A percentile compares a stretch with the other conserved stretches of the same genome.
phyloP scores from a whole-genome alignment of 2,888 invertebrate species.

The Epirrita christyi region DNA sequence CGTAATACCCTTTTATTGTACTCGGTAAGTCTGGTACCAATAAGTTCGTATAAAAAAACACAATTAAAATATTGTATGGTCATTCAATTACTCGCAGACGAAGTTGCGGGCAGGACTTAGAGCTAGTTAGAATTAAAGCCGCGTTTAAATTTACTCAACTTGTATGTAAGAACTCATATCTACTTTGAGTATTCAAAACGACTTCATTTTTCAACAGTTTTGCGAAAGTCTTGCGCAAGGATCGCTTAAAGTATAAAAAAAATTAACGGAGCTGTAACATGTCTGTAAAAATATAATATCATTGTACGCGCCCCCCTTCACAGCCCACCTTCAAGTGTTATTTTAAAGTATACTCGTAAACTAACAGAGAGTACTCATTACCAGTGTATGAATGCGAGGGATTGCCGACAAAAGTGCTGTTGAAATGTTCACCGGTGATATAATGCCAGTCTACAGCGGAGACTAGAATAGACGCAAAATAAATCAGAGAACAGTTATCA shows the following conservation, averaged over 20 bases:
- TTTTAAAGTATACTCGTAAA: constrained; percentile 38
- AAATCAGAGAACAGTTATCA: background rate
- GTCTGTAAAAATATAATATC: background rate
- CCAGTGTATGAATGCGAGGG: constrained; percentile 19
- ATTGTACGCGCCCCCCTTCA: constrained; percentile 28
- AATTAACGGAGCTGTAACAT: background rate
- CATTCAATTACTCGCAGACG: too few relatives aligned
- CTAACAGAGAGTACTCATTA: constrained; percentile 36
- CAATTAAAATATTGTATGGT: too few relatives aligned
- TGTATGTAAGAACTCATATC: too few relatives aligned
- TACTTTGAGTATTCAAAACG: too few relatives aligned
- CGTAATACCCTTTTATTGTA: too few relatives aligned
- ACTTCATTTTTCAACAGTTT: too few relatives aligned
- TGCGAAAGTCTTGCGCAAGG: background rate
- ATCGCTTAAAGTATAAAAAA: background rate
- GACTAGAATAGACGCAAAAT: background rate
- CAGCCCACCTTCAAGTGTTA: constrained; percentile 43
- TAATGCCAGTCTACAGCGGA: constrained; percentile 2
- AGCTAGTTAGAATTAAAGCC: too few relatives aligned
- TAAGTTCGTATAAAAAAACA: too few relatives aligned
- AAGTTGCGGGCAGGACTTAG: too few relatives aligned
- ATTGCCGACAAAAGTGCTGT: constrained; percentile 25
- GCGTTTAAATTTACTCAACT: too few relatives aligned
- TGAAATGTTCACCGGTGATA: constrained; percentile 7
- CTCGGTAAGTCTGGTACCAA: too few relatives aligned